Base-by-base conservation (phyloP, 2,888 invertebrate species). In the Hydrotaea cyrtoneurina region DNA sequence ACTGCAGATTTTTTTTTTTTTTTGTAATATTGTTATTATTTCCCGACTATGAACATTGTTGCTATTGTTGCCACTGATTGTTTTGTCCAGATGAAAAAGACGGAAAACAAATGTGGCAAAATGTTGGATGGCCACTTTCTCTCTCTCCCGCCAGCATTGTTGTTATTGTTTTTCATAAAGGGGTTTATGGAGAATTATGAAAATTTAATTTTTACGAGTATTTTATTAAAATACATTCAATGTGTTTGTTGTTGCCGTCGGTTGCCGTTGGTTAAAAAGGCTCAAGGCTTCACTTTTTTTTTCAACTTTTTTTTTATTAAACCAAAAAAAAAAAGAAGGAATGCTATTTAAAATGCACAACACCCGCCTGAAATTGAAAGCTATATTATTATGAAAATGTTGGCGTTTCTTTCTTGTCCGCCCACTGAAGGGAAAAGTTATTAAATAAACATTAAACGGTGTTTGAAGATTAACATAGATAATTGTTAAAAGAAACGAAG, bases 121-220 rank as follows among this genome's bases (percentile, higher is more conserved):
- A n/a, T n/a, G n/a, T 55, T 23, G 23, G 53, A 36, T 71, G 74
- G 39, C 77, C 50, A 62, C 75, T 82, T 76, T 64, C 64, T n/a
- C n/a, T n/a, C n/a, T n/a, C 43, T 46, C 4, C 21, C 19, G 15
- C 17, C 43, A 46, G 21, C 21, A 19, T 36, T 46, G 23, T 21
- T 69, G 46, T 46, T 69, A 23, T 69, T 69, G 69, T 69, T 39
- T n/a, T 23, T 19, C 46, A 43, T 31, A 2, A 31, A 31, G 46
- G 59, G 77, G 73, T 50, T 78, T 83, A 78, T 21, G 55, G 43
- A 59, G 74, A 69, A 78, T 80, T 78, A 83, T 74, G 78, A 78
- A 75, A 80, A 80, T 80, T 78, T 62, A 74, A 80, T 83, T 80
- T 78, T 80, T 78, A n/a, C n/a, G n/a, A n/a, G n/a, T n/a, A 83